Evolutionary conservation across 2,113 vertebrate genomes (phyloP).

Genomic region (Felis catus): DNA sequence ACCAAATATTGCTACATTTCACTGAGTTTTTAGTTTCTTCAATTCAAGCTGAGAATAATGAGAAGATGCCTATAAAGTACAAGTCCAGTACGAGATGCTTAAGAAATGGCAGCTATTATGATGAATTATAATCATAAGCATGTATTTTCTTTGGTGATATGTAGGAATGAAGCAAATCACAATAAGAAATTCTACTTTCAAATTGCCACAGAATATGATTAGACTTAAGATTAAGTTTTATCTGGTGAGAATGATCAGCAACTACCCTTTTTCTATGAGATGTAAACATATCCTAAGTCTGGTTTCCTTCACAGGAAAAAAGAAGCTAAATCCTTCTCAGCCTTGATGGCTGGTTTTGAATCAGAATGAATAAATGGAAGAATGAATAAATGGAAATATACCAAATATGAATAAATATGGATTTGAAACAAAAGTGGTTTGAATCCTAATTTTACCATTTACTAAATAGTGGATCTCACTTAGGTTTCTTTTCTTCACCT

Average conservation of each 20-base stretch:
- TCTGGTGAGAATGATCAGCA: not conserved
- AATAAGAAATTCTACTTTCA: not conserved
- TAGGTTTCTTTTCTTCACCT: constrained; percentile 11
- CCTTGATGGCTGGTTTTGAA: not conserved
- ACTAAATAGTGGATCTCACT: not conserved
- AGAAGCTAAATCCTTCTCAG: not conserved
- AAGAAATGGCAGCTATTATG: not conserved
- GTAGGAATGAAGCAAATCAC: not conserved
- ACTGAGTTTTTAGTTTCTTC: constrained; percentile 19
- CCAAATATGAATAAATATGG: not conserved
- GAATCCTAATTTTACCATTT: not conserved
- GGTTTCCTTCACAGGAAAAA: not conserved
- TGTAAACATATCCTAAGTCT: not conserved
- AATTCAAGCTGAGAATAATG: not conserved
- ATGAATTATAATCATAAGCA: constrained; percentile 22
- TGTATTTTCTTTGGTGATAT: not conserved
- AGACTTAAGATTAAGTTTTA: constrained; percentile 17
- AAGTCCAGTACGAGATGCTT: not conserved
- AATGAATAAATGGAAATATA: not conserved
- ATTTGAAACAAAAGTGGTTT: constrained; percentile 3
- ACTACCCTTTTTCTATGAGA: not conserved
- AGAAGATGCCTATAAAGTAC: constrained; percentile 6
- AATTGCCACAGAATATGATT: not conserved
- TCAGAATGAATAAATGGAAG: not conserved
- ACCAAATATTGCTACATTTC: not conserved